A percentile compares a stretch with the other conserved stretches of the same genome.
These are phyloP conservation scores for Lasioglossum morio DNA, from an alignment of 2,888 invertebrate genomes.

Conservation along the genomic window DNA sequence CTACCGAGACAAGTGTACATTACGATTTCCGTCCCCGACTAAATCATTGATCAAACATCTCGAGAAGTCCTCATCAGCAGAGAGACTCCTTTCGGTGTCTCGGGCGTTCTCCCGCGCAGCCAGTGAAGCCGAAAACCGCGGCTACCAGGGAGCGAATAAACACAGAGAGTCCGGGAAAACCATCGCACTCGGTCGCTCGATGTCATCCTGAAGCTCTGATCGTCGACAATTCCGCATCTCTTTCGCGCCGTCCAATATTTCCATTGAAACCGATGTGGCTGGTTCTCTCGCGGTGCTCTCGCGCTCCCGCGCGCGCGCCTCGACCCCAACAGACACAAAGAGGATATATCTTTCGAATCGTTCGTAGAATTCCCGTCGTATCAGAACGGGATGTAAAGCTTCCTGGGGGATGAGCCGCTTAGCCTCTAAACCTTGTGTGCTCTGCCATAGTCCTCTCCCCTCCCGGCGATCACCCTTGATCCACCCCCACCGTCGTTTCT, in stretches of 20 bases:
- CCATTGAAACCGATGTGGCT: constrained; percentile 50
- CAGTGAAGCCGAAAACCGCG: neutral
- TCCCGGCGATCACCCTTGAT: constrained; percentile 47
- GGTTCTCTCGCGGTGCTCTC: neutral
- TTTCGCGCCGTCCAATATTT: constrained; percentile 67
- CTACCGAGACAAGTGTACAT: neutral
- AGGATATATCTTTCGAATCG: constrained; percentile 80
- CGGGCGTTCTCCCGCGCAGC: neutral
- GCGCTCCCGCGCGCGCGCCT: constrained; percentile 1
- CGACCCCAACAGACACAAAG: constrained; percentile 54
- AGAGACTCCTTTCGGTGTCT: neutral
- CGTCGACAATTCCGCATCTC: constrained; percentile 33
- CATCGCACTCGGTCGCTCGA: neutral
- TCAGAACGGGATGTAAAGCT: constrained; percentile 82
- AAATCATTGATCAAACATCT: neutral
- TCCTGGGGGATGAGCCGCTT: constrained; percentile 84
- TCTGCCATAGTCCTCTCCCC: constrained; percentile 73
- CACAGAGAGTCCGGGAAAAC: constrained; percentile 26
- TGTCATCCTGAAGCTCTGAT: constrained; percentile 13
- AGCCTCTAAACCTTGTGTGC: constrained; percentile 83
- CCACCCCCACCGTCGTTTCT: constrained; percentile 53
- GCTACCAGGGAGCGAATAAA: constrained; percentile 15
- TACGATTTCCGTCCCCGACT: neutral
- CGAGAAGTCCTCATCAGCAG: neutral
- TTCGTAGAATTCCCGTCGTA: constrained; percentile 77